Percentiles rank a stretch among this genome's conserved stretches.
phyloP scores from a whole-genome alignment of 2,888 invertebrate genomes.

The Cosmorhoe ocellata region DNA sequence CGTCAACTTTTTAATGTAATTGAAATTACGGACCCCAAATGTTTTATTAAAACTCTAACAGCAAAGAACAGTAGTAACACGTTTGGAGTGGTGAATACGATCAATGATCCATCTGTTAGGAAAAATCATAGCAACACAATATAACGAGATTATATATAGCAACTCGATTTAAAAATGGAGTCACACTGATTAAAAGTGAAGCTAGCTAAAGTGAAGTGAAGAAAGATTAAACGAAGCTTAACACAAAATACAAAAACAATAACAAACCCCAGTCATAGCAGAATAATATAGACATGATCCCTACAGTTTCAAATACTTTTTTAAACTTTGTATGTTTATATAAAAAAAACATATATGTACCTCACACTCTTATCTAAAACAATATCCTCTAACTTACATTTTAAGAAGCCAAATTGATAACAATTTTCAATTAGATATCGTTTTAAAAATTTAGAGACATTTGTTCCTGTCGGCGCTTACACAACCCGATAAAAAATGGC shows the following conservation, averaged over 20 bases:
- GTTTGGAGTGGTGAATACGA: conserved; percentile 47
- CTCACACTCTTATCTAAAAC: conserved; percentile 21
- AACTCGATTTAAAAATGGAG: background rate
- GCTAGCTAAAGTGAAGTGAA: too few relatives aligned
- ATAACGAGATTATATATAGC: conserved; percentile 26
- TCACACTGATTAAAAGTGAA: background rate
- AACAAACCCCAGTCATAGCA: too few relatives aligned
- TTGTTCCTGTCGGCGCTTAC: conserved; percentile 37
- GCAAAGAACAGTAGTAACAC: conserved; percentile 51
- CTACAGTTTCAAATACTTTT: too few relatives aligned
- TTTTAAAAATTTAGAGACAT: conserved; percentile 34
- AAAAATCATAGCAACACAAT: conserved; percentile 31
- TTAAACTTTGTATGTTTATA: too few relatives aligned
- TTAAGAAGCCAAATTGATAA: conserved; percentile 29
- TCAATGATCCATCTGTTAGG: conserved; percentile 33
- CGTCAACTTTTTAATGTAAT: conserved; percentile 80
- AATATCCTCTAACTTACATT: conserved; percentile 18
- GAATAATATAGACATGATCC: too few relatives aligned
- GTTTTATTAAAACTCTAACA: conserved; percentile 70
- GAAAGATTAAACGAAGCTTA: too few relatives aligned
- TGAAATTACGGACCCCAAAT: conserved; percentile 75
- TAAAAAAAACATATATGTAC: background rate
- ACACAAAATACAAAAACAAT: too few relatives aligned
- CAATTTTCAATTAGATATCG: conserved; percentile 34
- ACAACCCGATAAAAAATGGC: conserved; percentile 57